Evolutionary conservation across 2,113 vertebrate species (phyloP), one percentile per base, ranked within the genome.

Genomic region (Natator depressus): DNA sequence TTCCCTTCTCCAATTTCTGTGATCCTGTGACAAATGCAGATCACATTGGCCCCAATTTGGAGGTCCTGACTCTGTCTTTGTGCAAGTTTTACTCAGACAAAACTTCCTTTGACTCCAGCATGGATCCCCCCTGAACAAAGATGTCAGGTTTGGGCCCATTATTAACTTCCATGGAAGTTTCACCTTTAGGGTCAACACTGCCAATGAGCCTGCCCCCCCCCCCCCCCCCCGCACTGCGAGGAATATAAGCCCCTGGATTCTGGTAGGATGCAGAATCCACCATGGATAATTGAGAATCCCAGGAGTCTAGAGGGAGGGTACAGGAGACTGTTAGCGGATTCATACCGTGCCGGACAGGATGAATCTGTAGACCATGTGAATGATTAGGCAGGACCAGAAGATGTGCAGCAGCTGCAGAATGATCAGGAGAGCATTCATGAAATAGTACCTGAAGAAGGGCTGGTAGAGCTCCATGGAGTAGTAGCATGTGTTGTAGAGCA

Each of bases 371-470:
- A 99, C 89, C 99, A 99, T 99, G n/a, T 98, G 98, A 79, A 99
- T 96, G 92, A 99, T 99, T 16, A 99, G 98, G 85, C 97, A 98
- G 42, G 99, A 99, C 99, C 99, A 99, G 98, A 99, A 99, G 90
- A 99, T 14, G 47, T 99, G 99, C 54, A 99, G 98, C 16, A 98
- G 69, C 95, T 99, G 99, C 55, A 99, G 98, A 35, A 98, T 76
- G 16, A 98, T 57, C 91, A 99, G 98, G 12, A 99, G 98, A 4
- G 4, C 6, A 17, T 99, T 99, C 96, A 99, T 98, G 1, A 99
- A 98, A 95, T 99, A 99, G 93, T 99, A 99, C 90, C 98, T 99
- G 4, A 98, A 98, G 98, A 99, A 99, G 10, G 99, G 98, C 0
- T 98, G 29, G 38, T 96, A 98, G 88, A 98, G 97, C 72, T 98